Base-by-base conservation (phyloP, 92 coral and sea anemone genomes). In the Chrysogorgia sp. region DNA sequence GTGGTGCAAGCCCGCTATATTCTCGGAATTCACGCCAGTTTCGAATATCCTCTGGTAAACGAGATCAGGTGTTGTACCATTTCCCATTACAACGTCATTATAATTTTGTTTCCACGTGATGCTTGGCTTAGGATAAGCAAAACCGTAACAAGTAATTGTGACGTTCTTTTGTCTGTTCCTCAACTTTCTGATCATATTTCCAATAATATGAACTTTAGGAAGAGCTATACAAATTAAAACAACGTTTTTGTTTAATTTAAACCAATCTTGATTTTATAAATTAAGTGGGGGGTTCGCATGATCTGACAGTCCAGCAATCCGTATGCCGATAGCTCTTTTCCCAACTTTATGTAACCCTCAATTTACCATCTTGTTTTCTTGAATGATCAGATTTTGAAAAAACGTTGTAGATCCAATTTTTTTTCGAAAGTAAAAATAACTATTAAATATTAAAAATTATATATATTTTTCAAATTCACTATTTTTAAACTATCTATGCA, bases 71-170 rank as follows among this genome's bases (percentile, higher is more conserved):
- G 41, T 33, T 7, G 65, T 53, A 53, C 35, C 37, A 8, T 58
- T 31, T 8, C 40, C 31, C n/a, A 7, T 20, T 7, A 32, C 32
- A 59, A 90, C 68, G 7, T 60, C 33, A 3, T 52, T 57, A 32
- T 25, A 10, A 40, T 72, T 69, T 30, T 56, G 5, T 23, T 56
- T 79, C 93, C 93, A 90, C 13, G 58, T 34, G 1, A 84, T 82
- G 0, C 49, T 58, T 5, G 93, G 90, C 13, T 55, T 61, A 20
- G 96, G 96, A 77, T 81, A 57, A 24, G 89, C 96, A 81, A 77
- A 87, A 55, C 91, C 96, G 53, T 67, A 53, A 79, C 96, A 90
- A 22, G 48, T 37, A 56, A 81, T 31, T 37, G 62, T 52, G 53
- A 58, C 32, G 41, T 77, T 68, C 66, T 26, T 55, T 56, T 66